Conservation (phyloP, 2,113 vertebrate species). For the Serinus canaria region DNA sequence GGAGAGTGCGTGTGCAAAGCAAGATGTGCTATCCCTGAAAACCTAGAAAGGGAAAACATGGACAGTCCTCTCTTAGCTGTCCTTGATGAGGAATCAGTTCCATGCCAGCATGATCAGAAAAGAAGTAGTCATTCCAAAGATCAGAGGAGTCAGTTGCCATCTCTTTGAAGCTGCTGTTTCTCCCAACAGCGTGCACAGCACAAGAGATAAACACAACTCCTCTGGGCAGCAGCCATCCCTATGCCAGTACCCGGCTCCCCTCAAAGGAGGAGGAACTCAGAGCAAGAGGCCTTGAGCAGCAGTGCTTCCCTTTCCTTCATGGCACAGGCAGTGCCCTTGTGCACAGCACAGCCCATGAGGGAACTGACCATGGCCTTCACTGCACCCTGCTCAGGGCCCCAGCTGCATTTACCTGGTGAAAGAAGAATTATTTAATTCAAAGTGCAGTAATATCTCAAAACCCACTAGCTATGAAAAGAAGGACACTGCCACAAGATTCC, state of each 20-base stretch:
- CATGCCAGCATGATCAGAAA: background rate
- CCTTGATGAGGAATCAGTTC: background rate
- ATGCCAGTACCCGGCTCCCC: fast-evolving
- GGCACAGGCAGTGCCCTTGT: fast-evolving
- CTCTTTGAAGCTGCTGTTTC: background rate
- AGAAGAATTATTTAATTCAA: background rate
- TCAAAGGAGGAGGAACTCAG: background rate
- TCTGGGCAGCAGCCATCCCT: background rate
- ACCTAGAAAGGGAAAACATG: background rate
- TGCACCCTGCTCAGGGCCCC: background rate
- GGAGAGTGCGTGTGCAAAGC: fast-evolving
- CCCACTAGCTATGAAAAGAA: background rate
- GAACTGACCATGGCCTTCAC: fast-evolving
- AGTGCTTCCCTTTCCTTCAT: fast-evolving
- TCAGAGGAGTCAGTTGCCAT: background rate
- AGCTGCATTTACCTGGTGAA: background rate
- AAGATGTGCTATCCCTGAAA: background rate
- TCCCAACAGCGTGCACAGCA: fast-evolving
- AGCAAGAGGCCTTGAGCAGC: background rate
- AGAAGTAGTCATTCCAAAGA: background rate
- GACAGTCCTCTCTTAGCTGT: background rate
- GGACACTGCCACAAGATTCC: background rate
- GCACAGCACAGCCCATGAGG: background rate
- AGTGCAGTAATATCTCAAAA: background rate
- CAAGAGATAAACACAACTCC: background rate